Evolutionary conservation across 1,140 invertebrate species (phyloP), one percentile per base, ranked within the genome.

Genomic region (Drosophila orosa): DNA sequence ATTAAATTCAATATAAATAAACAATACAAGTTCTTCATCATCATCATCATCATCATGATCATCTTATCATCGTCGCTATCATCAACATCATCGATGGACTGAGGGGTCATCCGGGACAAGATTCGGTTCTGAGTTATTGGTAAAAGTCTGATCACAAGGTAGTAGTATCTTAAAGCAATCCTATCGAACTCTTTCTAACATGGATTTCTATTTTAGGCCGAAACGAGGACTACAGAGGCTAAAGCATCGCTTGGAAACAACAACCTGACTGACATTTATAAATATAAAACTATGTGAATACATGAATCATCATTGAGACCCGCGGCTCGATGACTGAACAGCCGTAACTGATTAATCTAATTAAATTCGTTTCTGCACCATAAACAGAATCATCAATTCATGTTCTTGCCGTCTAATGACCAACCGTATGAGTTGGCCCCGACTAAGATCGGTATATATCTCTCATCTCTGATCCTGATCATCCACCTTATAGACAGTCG

Each of bases 301-400:
- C 24, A 57, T 85, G 82, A 86, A 76, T 86, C 82, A 74, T 24
- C 37, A 27, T 19, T 73, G 62, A 47, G 52, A 24, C 17, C 22
- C 37, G 37, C 5, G 27, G 33, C 60, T 50, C 48, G 74, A 87
- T 72, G 83, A 87, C 31, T 87, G 76, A 87, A 69, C 74, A 76
- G 75, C 82, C 83, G 83, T 83, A 83, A 83, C 84, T 80, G 77
- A 90, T 90, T 90, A 89, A 89, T 78, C 72, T 80, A 89, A 89
- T 89, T 89, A 89, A 89, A 90, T 80, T 80, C 50, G 65, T 84
- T 90, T 89, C 76, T 89, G 85, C 80, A 90, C 77, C 85, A 90
- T 89, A 84, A 90, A 74, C 77, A 90, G 69, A 84, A 50, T 85
- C 80, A 90, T 90, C 82, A 80, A 78, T 74, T 74, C 44, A 80